phyloP scores from a whole-genome alignment of 2,113 vertebrate genomes.

The Sinocyclocheilus maitianheensis region DNA sequence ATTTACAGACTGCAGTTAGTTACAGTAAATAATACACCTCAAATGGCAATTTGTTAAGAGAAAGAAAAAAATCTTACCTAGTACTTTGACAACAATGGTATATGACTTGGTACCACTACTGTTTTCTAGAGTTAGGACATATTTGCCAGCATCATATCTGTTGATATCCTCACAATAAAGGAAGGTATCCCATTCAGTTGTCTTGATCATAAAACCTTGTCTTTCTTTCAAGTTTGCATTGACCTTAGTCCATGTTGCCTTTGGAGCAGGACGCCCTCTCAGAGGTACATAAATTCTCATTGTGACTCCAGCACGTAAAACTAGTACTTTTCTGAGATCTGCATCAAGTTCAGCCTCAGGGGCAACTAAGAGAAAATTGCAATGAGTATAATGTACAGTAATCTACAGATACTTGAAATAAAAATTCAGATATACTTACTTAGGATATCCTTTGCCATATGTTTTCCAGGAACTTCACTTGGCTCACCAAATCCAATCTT shows the following conservation, averaged over 20 bases:
- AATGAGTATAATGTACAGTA: neutral
- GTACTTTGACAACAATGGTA: slow-evolving; percentile 93
- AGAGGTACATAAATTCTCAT: slow-evolving; percentile 96
- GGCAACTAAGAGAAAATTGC: slow-evolving; percentile 76
- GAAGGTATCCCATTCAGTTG: slow-evolving; percentile 93
- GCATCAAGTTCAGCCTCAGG: slow-evolving; percentile 97
- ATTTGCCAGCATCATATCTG: slow-evolving; percentile 97
- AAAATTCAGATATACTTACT: slow-evolving; percentile 76
- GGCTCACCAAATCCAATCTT: slow-evolving; percentile 95
- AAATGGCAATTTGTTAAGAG: neutral
- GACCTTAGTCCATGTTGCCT: slow-evolving; percentile 92
- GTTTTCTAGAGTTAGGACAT: slow-evolving; percentile 90
- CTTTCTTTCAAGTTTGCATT: slow-evolving; percentile 89
- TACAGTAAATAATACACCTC: neutral
- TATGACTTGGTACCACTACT: slow-evolving; percentile 92
- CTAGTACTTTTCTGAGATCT: slow-evolving; percentile 90
- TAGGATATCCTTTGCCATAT: slow-evolving; percentile 90
- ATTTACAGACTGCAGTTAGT: slow-evolving; percentile 31
- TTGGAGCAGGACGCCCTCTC: slow-evolving; percentile 92
- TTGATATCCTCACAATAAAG: slow-evolving; percentile 90
- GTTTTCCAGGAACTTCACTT: slow-evolving; percentile 93
- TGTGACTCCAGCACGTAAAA: slow-evolving; percentile 93
- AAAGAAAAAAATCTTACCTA: slow-evolving; percentile 80
- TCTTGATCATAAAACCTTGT: slow-evolving; percentile 87
- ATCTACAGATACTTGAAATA: neutral